Evolutionary conservation across 1,140 invertebrate genomes (phyloP), one percentile per base, ranked within the genome.

Genomic region (Cotesia chilonis): DNA sequence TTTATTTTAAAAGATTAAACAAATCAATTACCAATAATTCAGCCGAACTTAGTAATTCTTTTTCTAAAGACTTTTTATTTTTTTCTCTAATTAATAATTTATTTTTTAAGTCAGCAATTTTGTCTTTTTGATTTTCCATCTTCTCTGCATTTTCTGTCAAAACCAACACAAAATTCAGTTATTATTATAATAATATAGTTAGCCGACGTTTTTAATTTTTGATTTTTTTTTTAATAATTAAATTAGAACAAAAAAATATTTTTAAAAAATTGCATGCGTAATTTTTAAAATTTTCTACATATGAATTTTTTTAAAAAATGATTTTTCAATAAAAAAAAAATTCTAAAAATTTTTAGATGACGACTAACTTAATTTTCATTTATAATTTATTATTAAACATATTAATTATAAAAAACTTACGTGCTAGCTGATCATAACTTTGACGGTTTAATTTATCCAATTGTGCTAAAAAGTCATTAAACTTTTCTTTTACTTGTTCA

Each of bases 1-100:
- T 1, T 28, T 28, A 28, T 28, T 28, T 28, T 17, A 17, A 17
- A 17, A 17, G 17, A 28, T 28, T 28, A 28, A 28, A 28, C 3
- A 28, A 28, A 28, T 28, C 28, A 66, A 7, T 52, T 66, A 66
- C 64, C 14, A 66, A 41, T 52, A 66, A 14, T 14, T 51, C 64
- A 20, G n/a, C 47, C 5, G 52, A 41, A 14, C 52, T 14, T 17
- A 6, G 14, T 35, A 66, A 66, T 12, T 66, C 64, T n/a, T n/a
- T 38, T 6, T n/a, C 28, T 1, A 66, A 38, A 51, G 38, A 52
- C 1, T 66, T 28, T 6, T 51, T 14, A 4, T 66, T 66, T 28
- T 66, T 38, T 6, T 66, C 47, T 52, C 52, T 47, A 6, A 35
- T 20, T 5, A 37, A 36, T 20, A 66, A 52, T 54, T 52, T 12